Evolutionary conservation across 2,888 invertebrate genomes (phyloP).

Genomic region (Limnephilus lunatus): DNA sequence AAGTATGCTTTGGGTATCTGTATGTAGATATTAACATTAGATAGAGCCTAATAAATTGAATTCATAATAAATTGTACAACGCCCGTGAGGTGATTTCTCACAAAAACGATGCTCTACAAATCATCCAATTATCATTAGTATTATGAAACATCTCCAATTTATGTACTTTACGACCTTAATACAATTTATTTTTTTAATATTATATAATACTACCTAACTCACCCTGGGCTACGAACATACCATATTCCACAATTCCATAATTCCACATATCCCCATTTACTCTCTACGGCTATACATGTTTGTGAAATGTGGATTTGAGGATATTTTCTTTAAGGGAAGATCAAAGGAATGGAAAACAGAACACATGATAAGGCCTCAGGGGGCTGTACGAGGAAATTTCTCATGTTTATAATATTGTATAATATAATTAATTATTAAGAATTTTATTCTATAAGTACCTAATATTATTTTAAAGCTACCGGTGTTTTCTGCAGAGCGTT

Average conservation of each 20-base stretch:
- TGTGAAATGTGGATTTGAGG: background rate
- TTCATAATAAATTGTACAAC: too few relatives aligned
- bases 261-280: background rate
- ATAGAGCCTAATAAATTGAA: too few relatives aligned
- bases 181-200: too few relatives aligned
- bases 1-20: too few relatives aligned
- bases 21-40: too few relatives aligned
- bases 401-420: background rate
- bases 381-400: background rate
- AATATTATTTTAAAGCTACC: too few relatives aligned
- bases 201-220: background rate
- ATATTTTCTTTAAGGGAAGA: background rate
- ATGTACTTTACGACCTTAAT: background rate
- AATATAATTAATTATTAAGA: too few relatives aligned
- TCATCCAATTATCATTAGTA: too few relatives aligned
- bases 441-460: background rate
- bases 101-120: too few relatives aligned
- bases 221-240: background rate
- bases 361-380: background rate
- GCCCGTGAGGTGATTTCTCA: too few relatives aligned
- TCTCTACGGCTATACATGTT: background rate
- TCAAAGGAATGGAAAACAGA: background rate
- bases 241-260: background rate
- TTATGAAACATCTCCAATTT: background rate
- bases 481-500: too few relatives aligned